Base-by-base conservation (phyloP, 2,888 invertebrate genomes). In the Apodemia zela region DNA sequence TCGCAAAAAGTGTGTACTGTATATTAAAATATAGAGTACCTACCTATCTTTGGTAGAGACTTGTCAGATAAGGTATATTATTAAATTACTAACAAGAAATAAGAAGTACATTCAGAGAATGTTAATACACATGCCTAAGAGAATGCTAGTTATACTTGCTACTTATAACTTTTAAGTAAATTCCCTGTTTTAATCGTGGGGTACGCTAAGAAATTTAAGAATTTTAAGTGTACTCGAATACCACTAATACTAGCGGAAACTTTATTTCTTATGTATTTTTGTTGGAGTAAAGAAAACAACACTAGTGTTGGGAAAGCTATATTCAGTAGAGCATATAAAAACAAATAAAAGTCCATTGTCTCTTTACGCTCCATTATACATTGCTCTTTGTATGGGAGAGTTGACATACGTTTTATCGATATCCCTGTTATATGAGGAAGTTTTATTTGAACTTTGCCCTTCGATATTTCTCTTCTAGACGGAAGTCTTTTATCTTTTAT, bases 311-410 rank as follows among this genome's bases (percentile, higher is more conserved):
- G 66, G 69, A 72, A 79, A 73, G 69, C 69, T 65, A 71, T 77
- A 78, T 78, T 77, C 78, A 79, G 66, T 69, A 72, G 76, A 77
- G 81, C 81, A 79, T 80, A 75, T 75, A 76, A 79, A 73, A 74
- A 74, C 79, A 76, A 79, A 77, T 71, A 72, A 80, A 79, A 75
- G 75, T 70, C 80, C 70, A 81, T 83, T 84, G 83, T 84, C 75
- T 71, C 75, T 74, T 75, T 72, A 81, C 73, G 81, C 77, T 73
- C 74, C 77, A 85, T 81, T 82, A 72, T 69, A 15, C 54, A 57
- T 57, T 7, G 51, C 25, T 25, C 15, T 57, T 25, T 29, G 25
- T 25, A 57, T 57, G 54, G 54, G 54, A 57, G 25, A 29, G 29
- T 57, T 57, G 54, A 57, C 29, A 57, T 57, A 57, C 17, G 54